These are phyloP conservation scores for Allacma fusca DNA, from an alignment of 2,888 invertebrate genomes.

Conservation along the genomic window DNA sequence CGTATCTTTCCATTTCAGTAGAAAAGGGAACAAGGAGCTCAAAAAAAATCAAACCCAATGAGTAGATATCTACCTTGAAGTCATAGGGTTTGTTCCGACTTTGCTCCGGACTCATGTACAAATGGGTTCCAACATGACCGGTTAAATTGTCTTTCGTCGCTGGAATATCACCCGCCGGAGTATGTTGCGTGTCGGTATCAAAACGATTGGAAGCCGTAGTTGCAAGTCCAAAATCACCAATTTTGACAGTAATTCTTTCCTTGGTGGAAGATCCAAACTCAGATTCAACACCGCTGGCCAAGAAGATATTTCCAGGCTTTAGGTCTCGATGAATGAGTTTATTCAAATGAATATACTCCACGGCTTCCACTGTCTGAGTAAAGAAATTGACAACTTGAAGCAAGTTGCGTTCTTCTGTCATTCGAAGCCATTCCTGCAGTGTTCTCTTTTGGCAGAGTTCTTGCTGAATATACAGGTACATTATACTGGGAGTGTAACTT, in stretches of 20 bases:
- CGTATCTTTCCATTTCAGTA: constrained; percentile 89
- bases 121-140: constrained; percentile 81
- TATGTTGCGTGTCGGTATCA: constrained; percentile 31
- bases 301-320: constrained; percentile 71
- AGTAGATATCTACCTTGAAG: constrained; percentile 94
- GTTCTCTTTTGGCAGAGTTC: constrained; percentile 90
- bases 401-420: constrained; percentile 66
- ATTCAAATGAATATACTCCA: constrained; percentile 92
- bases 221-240: constrained; percentile 98
- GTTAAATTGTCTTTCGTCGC: constrained; percentile 62
- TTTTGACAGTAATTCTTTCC: constrained; percentile 69
- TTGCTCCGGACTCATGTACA: constrained; percentile 99
- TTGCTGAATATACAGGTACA: constrained; percentile 92
- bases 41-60: constrained; percentile 90
- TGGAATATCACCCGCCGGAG: constrained; percentile 61
- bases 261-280: constrained; percentile 41
- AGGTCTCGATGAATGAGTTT: constrained; percentile 95
- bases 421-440: constrained; percentile 85
- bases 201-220: constrained; percentile 74
- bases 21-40: constrained; percentile 89
- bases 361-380: constrained; percentile 90
- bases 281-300: constrained; percentile 49
- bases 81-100: constrained; percentile 77
- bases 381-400: constrained; percentile 75
- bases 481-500: constrained; percentile 60